Base-by-base conservation (phyloP, 2,797 vertebrate genomes). In the Cynopterus sphinx region DNA sequence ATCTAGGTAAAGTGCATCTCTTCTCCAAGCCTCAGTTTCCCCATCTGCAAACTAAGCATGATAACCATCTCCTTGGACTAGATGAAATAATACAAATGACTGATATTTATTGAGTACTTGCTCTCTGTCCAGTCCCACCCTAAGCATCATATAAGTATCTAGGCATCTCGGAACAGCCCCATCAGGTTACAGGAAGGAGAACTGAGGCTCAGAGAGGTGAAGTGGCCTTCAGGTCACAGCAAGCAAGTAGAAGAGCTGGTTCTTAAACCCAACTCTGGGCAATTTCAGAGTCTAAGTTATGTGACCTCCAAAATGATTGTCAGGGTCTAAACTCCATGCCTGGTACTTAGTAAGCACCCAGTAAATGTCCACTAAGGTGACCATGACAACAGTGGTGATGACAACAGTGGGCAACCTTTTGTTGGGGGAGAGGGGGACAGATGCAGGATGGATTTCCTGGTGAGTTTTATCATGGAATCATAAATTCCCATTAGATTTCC, bases 401-500 rank as follows among this genome's bases (percentile, higher is more conserved):
- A 49, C 49, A 49, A 49, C 49, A 49, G 49, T 39, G 94, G 77
- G 46, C 71, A 53, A 53, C 68, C 33, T 70, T 55, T 41, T 19
- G 73, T 87, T 19, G 53, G 73, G 68, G 61, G 61, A 4, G 39
- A 55, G n/a, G 26, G 17, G 68, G 61, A 39, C 22, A 16, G 57
- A 93, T 49, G 39, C 33, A 65, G 85, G 41, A 31, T 61, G 70
- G 17, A 39, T 92, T 90, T 97, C 88, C 79, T 59, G 55, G 83
- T 0, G 10, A 85, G 53, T 33, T 75, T 73, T 94, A 17, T 49
- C 43, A 13, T 68, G 73, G 85, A 73, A 63, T 94, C 71, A 28
- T 94, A 94, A 61, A 93, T 92, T 85, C 77, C 91, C 74, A 17
- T 77, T 61, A 26, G 8, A 88, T 97, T 96, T 94, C 84, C 51